Conservation (phyloP, 2,888 invertebrate species). For the Agrypnus murinus region DNA sequence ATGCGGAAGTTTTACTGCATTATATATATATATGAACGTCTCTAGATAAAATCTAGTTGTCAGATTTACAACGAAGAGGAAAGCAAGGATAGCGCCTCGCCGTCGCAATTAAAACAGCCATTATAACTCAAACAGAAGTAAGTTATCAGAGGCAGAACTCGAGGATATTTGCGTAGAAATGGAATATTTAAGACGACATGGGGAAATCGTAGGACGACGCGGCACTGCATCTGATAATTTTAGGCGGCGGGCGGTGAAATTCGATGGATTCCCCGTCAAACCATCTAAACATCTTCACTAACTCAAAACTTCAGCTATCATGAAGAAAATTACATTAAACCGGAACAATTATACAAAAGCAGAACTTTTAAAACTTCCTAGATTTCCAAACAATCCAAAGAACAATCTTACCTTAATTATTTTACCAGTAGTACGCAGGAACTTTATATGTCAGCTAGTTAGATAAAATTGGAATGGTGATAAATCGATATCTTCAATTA, state of each 20-base stretch:
- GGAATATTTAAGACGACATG: conserved; percentile 52
- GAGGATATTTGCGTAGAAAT: conserved; percentile 56
- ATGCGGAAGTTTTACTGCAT: neutral
- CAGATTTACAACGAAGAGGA: conserved; percentile 41
- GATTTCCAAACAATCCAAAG: neutral
- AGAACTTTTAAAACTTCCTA: conserved; percentile 10
- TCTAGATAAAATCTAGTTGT: conserved; percentile 39
- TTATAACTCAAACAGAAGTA: conserved; percentile 55
- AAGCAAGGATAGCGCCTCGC: conserved; percentile 28
- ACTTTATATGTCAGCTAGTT: conserved; percentile 8
- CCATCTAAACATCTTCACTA: conserved; percentile 13
- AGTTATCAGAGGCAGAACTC: conserved; percentile 50
- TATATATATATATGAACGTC: conserved; percentile 1
- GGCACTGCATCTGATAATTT: conserved; percentile 34
- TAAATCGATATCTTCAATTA: neutral
- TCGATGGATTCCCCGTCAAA: conserved; percentile 23
- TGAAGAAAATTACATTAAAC: conserved; percentile 20
- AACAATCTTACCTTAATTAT: neutral
- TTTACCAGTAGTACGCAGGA: neutral
- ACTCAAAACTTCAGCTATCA: conserved; percentile 15
- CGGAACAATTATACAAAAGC: conserved; percentile 16
- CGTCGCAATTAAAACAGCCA: conserved; percentile 49
- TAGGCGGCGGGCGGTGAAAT: conserved; percentile 2
- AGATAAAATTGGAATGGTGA: neutral
- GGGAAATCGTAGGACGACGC: conserved; percentile 14